phyloP scores from a whole-genome alignment of 2,113 vertebrate genomes.

The Tympanuchus pallidicinctus region DNA sequence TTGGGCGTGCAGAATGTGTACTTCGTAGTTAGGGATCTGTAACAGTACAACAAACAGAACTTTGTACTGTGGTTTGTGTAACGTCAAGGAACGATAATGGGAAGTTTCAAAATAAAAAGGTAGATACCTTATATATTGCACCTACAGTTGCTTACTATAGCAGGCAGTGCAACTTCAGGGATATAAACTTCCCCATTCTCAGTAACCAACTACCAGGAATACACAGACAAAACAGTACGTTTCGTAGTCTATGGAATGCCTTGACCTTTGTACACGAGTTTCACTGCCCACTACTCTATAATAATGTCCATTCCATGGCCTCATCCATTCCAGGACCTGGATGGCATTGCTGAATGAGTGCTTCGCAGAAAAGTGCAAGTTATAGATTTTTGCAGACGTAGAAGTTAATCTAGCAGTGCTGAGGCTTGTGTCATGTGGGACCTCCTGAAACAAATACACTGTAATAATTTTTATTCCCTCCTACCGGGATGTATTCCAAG shows the following conservation, averaged over 20 bases:
- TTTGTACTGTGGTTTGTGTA: neutral
- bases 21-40: neutral
- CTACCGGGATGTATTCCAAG: constrained; percentile 83
- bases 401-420: neutral
- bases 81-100: neutral
- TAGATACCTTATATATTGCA: neutral
- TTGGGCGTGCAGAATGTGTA: neutral
- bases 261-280: constrained; percentile 4
- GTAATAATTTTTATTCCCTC: constrained; percentile 79
- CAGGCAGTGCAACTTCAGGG: neutral
- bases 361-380: neutral
- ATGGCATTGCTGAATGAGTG: neutral
- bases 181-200: constrained; percentile 12
- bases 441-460: constrained; percentile 72
- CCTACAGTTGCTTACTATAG: constrained; percentile 8
- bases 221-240: neutral
- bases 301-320: neutral
- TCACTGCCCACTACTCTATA: neutral
- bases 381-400: neutral
- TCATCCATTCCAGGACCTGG: neutral
- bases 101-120: neutral
- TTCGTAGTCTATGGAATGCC: neutral
- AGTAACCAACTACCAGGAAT: neutral
- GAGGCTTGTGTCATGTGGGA: constrained; percentile 39
- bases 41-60: neutral